A percentile compares a stretch with the other conserved stretches of the same genome.
phyloP scores from a whole-genome alignment of 2,113 vertebrate species.

The Tauraco erythrolophus region DNA sequence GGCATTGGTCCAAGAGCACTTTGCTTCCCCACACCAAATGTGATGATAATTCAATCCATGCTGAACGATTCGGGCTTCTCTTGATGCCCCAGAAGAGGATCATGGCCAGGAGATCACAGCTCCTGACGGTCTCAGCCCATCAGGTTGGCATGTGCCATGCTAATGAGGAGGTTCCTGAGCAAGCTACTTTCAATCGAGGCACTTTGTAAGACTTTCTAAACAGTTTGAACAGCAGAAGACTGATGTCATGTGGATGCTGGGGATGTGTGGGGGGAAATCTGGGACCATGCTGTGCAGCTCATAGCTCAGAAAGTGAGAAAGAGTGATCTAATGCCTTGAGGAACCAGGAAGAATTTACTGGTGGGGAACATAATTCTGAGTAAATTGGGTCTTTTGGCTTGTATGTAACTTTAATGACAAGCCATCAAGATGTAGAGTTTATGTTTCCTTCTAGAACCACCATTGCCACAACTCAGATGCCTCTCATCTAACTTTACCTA shows the following conservation, averaged over 20 bases:
- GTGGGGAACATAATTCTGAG: neutral
- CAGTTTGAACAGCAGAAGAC: neutral
- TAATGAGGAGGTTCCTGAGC: neutral
- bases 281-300: neutral
- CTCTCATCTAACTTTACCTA: neutral
- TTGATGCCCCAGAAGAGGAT: neutral
- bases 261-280: neutral
- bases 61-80: neutral
- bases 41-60: neutral
- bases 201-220: neutral
- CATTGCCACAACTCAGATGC: neutral
- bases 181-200: neutral
- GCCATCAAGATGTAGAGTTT: neutral
- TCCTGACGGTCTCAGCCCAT: neutral
- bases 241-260: too few relatives aligned
- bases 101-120: neutral
- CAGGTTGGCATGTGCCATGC: accelerated
- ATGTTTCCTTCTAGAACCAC: neutral
- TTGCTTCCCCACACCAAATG: neutral
- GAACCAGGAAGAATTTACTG: neutral
- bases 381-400: neutral
- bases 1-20: neutral
- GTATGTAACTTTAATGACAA: neutral
- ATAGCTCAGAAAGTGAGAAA: neutral
- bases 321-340: neutral